Percentiles rank a stretch among this genome's conserved stretches.
These are phyloP conservation scores for Volucella inanis DNA, from an alignment of 2,888 invertebrate genomes.

Conservation along the genomic window DNA sequence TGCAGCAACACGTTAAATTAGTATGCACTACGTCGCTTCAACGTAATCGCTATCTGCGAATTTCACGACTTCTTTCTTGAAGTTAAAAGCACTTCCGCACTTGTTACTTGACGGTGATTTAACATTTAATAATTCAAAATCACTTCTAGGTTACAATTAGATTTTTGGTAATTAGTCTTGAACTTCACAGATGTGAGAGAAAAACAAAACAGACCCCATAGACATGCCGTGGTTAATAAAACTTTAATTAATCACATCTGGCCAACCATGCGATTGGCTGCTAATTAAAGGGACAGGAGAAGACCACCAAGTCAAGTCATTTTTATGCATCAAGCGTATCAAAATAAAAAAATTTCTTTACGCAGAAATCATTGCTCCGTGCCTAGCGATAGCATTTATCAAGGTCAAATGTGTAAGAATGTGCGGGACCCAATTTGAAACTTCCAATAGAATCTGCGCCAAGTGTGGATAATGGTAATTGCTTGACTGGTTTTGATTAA, in stretches of 20 bases:
- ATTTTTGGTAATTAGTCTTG: too few species aligned
- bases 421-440: constrained; percentile 7
- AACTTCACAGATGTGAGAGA: too few species aligned
- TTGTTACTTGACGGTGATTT: too few species aligned
- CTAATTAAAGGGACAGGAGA: constrained; percentile 28
- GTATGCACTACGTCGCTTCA: too few species aligned
- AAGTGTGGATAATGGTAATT: constrained; percentile 1
- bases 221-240: neutral
- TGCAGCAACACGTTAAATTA: too few species aligned
- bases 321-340: constrained; percentile 55
- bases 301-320: neutral
- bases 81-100: too few species aligned
- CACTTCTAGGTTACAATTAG: too few species aligned
- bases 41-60: too few species aligned
- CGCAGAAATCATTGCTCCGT: constrained; percentile 27
- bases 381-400: constrained; percentile 36
- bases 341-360: constrained; percentile 11
- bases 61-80: too few species aligned
- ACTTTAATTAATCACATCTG: neutral
- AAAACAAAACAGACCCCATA: too few species aligned
- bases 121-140: too few species aligned
- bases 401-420: constrained; percentile 48
- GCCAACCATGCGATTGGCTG: neutral
- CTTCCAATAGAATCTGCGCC: neutral
- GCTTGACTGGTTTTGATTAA: too few species aligned